These are phyloP conservation scores for Echinops telfairi DNA, from an alignment of 2,113 vertebrate genomes.

Conservation along the genomic window DNA sequence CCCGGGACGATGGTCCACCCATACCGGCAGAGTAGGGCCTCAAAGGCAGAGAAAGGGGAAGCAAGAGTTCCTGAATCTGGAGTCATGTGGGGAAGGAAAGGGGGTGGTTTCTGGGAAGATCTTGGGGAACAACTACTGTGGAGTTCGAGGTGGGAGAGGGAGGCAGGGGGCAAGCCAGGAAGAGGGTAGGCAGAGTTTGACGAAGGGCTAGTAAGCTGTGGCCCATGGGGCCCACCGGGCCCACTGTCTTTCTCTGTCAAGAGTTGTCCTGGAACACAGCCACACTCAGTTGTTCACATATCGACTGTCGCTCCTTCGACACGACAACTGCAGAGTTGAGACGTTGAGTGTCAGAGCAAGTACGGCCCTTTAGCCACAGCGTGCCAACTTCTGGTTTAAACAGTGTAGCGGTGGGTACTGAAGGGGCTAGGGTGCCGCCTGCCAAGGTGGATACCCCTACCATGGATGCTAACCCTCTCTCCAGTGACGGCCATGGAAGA, in stretches of 20 bases:
- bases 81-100: background rate
- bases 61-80: background rate
- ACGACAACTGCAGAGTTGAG: background rate
- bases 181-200: background rate
- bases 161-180: background rate
- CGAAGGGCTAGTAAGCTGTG: background rate
- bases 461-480: background rate
- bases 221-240: background rate
- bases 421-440: background rate
- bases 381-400: constrained; percentile 2
- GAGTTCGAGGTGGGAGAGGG: background rate
- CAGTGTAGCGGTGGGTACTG: background rate
- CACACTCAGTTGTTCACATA: background rate
- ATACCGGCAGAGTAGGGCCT: background rate
- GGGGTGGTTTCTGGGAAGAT: background rate
- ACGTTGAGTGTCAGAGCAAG: background rate
- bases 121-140: rapidly evolving
- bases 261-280: background rate
- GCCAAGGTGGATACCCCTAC: background rate
- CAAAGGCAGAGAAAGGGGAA: background rate
- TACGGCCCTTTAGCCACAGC: background rate
- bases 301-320: background rate
- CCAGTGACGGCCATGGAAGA: background rate
- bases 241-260: background rate
- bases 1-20: background rate